phyloP scores from a whole-genome alignment of 2,113 vertebrate species.

The Crotalus helleri region DNA sequence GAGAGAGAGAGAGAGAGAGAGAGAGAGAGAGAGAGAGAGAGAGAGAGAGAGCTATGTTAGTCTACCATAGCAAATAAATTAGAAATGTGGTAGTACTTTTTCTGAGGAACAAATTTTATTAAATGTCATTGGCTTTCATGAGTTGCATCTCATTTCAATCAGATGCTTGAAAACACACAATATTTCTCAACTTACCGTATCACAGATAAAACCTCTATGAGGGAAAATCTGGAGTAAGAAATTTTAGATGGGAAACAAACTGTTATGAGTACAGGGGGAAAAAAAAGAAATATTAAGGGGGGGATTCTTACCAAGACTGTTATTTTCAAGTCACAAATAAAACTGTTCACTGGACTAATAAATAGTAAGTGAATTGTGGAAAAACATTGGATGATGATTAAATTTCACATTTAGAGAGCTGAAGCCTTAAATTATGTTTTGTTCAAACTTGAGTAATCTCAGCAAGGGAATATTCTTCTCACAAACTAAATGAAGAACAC shows the following conservation, averaged over 20 bases:
- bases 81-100: neutral
- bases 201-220: conserved; percentile 31
- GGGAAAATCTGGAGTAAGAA: conserved; percentile 38
- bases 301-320: conserved; percentile 40
- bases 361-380: conserved; percentile 31
- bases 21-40: no score
- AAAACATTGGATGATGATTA: conserved; percentile 61
- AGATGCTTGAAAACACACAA: neutral
- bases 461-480: conserved; percentile 23
- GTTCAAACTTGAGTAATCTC: neutral
- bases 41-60: neutral
- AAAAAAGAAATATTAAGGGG: conserved; percentile 4
- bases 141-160: neutral
- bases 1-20: no score
- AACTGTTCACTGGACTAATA: conserved; percentile 33
- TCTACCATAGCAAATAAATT: neutral
- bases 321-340: conserved; percentile 10
- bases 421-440: conserved; percentile 9
- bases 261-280: conserved; percentile 48
- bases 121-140: neutral
- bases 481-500: neutral
- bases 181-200: conserved; percentile 49
- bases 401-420: conserved; percentile 45
- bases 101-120: neutral
- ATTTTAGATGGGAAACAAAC: conserved; percentile 22